Evolutionary conservation across 2,113 vertebrate genomes (phyloP).

Genomic region (Pseudois nayaur): DNA sequence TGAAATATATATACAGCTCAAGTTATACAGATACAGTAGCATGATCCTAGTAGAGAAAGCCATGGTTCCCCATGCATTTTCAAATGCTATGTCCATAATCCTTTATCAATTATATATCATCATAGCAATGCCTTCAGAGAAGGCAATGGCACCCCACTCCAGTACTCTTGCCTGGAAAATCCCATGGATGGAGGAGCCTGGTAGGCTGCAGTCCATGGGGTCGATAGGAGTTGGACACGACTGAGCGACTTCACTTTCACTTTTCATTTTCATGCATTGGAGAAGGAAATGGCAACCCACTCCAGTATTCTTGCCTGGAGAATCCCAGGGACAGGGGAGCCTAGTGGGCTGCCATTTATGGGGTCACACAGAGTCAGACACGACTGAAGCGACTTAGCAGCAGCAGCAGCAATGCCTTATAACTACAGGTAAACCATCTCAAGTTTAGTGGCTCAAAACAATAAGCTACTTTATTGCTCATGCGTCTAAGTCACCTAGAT

Average conservation of each 20-base stretch:
- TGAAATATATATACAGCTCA: neutral
- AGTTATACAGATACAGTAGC: neutral
- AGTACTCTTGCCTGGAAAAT: too few relatives aligned
- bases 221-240: too few relatives aligned
- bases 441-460: too few relatives aligned
- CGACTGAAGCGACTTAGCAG: neutral
- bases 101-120: neutral
- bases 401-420: neutral
- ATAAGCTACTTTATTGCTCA: too few relatives aligned
- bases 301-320: neutral
- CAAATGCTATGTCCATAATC: neutral
- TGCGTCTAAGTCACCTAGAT: too few relatives aligned
- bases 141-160: too few relatives aligned
- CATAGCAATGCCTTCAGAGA: neutral
- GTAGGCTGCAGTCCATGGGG: too few relatives aligned
- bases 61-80: neutral
- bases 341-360: accelerated
- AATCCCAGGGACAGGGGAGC: neutral
- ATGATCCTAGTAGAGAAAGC: neutral
- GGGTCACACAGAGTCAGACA: accelerated
- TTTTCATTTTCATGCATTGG: neutral
- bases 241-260: neutral
- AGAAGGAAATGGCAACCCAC: neutral
- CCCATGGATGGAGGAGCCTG: too few relatives aligned
- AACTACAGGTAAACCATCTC: too few relatives aligned